Percentiles rank a stretch among this genome's conserved stretches.
These are phyloP conservation scores for Gila robusta DNA, from an alignment of 2,797 vertebrate species.

Conservation along the genomic window DNA sequence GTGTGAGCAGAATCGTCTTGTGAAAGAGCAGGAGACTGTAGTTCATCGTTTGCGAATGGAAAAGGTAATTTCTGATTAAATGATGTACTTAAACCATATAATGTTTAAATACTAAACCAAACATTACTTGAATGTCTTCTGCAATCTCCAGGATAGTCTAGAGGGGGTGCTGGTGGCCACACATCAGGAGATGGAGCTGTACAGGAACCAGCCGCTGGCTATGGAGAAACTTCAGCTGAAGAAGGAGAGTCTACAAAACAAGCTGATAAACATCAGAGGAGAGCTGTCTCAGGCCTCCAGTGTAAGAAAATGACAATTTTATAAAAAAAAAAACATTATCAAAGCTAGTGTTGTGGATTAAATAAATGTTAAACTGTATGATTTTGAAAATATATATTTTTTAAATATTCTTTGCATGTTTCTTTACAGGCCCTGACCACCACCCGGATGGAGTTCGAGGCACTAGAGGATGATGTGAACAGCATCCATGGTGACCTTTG, in stretches of 20 bases:
- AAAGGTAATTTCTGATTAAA: slow-evolving; percentile 80
- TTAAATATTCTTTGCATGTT: background rate
- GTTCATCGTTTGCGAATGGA: slow-evolving; percentile 92
- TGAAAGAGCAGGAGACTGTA: slow-evolving; percentile 91
- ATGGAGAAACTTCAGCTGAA: slow-evolving; percentile 90
- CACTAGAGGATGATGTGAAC: slow-evolving; percentile 90
- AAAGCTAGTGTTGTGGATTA: background rate
- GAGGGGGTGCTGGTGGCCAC: slow-evolving; percentile 92
- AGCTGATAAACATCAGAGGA: slow-evolving; percentile 94
- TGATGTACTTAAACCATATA: background rate
- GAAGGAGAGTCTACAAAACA: slow-evolving; percentile 94
- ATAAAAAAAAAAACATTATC: background rate
- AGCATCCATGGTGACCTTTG: slow-evolving; percentile 93
- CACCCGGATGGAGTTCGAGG: slow-evolving; percentile 89
- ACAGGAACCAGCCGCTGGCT: slow-evolving; percentile 84
- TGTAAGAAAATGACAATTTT: slow-evolving; percentile 73
- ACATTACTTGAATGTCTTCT: slow-evolving; percentile 17
- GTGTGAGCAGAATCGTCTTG: slow-evolving; percentile 90
- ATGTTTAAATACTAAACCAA: background rate
- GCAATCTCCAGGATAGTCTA: slow-evolving; percentile 84
- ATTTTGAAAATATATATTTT: background rate
- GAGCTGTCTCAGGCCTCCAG: slow-evolving; percentile 95
- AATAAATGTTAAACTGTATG: background rate
- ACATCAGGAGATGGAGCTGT: slow-evolving; percentile 95
- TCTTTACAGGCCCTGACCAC: slow-evolving; percentile 85